These are phyloP conservation scores for Proisotoma minuta DNA, from an alignment of 2,888 invertebrate species.

Conservation along the genomic window DNA sequence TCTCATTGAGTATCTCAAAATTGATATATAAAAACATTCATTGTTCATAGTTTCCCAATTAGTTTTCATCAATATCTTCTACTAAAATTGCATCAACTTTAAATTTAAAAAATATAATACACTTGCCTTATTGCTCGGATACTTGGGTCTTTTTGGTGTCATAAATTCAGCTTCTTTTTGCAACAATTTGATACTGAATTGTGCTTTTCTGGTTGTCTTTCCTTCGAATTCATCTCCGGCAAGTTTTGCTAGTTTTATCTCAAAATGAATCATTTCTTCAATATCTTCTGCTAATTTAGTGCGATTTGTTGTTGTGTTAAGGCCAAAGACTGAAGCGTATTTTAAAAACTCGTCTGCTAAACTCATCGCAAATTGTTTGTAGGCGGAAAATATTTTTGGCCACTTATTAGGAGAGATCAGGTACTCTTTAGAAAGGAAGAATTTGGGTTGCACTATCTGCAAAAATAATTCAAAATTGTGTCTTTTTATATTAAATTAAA, in stretches of 20 bases:
- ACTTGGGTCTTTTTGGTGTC: not conserved
- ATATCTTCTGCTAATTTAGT: conserved; percentile 16
- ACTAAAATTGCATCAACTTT: too few relatives aligned
- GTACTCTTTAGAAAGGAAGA: conserved; percentile 32
- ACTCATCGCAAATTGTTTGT: conserved; percentile 23
- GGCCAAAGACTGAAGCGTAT: too few relatives aligned
- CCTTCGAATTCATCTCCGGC: conserved; percentile 16
- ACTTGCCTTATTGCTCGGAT: not conserved
- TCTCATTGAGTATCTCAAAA: too few relatives aligned
- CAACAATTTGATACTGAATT: conserved; percentile 7
- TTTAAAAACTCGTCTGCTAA: not conserved
- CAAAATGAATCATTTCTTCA: conserved; percentile 27
- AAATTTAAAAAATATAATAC: not conserved
- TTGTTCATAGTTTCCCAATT: too few relatives aligned
- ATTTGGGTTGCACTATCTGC: conserved; percentile 26
- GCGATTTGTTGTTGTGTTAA: conserved; percentile 4
- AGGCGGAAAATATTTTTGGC: conserved; percentile 25
- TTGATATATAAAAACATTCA: too few relatives aligned
- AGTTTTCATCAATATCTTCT: too few relatives aligned
- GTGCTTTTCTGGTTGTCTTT: conserved; percentile 12
- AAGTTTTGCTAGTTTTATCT: conserved; percentile 23
- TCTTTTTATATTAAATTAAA: not conserved
- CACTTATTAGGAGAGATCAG: conserved; percentile 24
- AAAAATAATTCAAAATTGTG: not conserved
- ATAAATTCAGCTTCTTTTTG: conserved; percentile 26